Conservation (phyloP, 1,140 invertebrate genomes). For the Bradynema listronoti region DNA sequence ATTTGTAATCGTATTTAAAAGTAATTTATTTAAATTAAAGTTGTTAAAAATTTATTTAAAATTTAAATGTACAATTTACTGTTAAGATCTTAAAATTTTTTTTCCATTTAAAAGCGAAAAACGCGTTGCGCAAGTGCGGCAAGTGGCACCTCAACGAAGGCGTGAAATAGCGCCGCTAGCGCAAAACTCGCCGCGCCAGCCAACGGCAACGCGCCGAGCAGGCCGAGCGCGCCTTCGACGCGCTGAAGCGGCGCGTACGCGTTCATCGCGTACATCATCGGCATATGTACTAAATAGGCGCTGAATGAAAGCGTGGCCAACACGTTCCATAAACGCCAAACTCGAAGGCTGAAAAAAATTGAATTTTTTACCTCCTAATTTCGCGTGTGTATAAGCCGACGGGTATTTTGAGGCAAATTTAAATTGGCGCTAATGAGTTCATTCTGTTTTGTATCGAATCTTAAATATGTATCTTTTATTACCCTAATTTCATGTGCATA, state of each 20-base stretch:
- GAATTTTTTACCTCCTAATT: background rate
- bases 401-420: too few relatives aligned
- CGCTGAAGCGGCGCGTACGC: slow-evolving; percentile 30
- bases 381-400: background rate
- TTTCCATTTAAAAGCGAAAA: too few relatives aligned
- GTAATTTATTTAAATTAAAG: too few relatives aligned
- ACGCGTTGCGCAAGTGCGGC: slow-evolving; percentile 3
- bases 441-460: background rate
- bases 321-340: slow-evolving; percentile 36
- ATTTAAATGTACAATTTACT: too few relatives aligned
- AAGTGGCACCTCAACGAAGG: slow-evolving; percentile 46
- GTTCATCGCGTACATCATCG: slow-evolving; percentile 38
- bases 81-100: too few relatives aligned
- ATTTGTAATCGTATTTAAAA: too few relatives aligned
- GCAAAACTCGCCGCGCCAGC: slow-evolving; percentile 41
- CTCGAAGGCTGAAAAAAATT: slow-evolving; percentile 23
- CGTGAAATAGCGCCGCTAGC: slow-evolving; percentile 47
- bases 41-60: too few relatives aligned
- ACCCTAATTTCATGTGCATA: too few relatives aligned
- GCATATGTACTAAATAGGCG: slow-evolving; percentile 54
- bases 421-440: too few relatives aligned
- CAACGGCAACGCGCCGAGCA: slow-evolving; percentile 44
- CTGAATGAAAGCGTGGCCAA: slow-evolving; percentile 50
- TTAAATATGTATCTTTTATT: too few relatives aligned
- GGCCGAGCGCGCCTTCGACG: slow-evolving; percentile 29